These are phyloP conservation scores for Heliconius nattereri DNA, from an alignment of 1,140 invertebrate species.

Conservation along the genomic window DNA sequence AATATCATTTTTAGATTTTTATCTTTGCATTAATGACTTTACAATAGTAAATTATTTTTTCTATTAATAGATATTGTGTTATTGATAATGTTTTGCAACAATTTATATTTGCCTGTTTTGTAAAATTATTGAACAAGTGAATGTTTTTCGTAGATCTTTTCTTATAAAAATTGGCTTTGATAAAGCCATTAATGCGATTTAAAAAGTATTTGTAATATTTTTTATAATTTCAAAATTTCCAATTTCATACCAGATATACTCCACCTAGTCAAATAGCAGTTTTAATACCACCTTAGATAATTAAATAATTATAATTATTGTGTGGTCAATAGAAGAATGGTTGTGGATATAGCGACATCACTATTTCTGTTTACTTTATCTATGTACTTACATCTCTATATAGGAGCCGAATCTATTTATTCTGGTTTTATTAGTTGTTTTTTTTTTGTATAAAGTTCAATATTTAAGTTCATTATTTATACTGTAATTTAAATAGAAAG, in stretches of 20 bases:
- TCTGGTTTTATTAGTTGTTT: slow-evolving; percentile 54
- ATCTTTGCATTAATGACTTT: neutral
- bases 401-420: slow-evolving; percentile 57
- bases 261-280: slow-evolving; percentile 75
- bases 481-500: slow-evolving; percentile 72
- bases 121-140: neutral
- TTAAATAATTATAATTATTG: slow-evolving; percentile 59
- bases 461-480: slow-evolving; percentile 72
- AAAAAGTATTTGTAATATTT: slow-evolving; percentile 26
- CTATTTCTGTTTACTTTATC: slow-evolving; percentile 38
- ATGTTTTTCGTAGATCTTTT: neutral
- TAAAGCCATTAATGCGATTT: slow-evolving; percentile 3
- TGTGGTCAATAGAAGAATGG: slow-evolving; percentile 62
- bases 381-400: slow-evolving; percentile 39
- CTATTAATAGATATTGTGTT: neutral
- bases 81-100: neutral
- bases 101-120: neutral
- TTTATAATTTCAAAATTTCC: slow-evolving; percentile 21
- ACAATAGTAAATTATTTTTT: neutral
- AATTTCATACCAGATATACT: slow-evolving; percentile 51
- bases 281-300: slow-evolving; percentile 72
- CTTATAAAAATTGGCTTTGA: neutral
- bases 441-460: slow-evolving; percentile 75
- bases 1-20: slow-evolving; percentile 9
- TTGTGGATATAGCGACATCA: slow-evolving; percentile 56